Base-by-base conservation (phyloP, 2,888 invertebrate genomes). In the Sipha maydis region DNA sequence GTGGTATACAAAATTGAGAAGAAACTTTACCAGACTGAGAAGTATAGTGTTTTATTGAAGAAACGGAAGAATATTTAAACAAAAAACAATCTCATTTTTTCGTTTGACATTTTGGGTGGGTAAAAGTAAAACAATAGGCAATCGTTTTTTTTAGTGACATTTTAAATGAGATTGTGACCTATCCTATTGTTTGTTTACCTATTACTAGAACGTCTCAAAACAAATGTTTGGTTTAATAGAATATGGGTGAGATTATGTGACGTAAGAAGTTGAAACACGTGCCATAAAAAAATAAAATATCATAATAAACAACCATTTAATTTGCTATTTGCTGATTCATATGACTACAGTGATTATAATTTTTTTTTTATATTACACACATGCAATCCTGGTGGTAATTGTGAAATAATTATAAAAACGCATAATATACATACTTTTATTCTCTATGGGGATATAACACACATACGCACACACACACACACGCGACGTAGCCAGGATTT, bases 131-230 rank as follows among this genome's bases (percentile, higher is more conserved):
- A 86, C 85, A 86, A 86, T 86, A 79, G 79, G 69, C 41, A 85
- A 77, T 85, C 75, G 79, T 86, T 86, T 69, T 85, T 85, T 69
- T 56, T 71, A 19, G n/a, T 19, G 79, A 71, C 69, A 86, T 86
- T 86, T 86, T 78, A 79, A 79, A 78, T 56, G 85, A 78, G 77
- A 71, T 71, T 79, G 71, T 28, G 79, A 86, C 79, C 85, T 86
- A 86, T 86, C 85, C 78, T 79, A 79, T 48, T 77, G 54, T 85
- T 85, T 38, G 56, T 71, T 79, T 71, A 71, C 14, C 28, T 73
- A 54, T 85, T 69, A n/a, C 77, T 56, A n/a, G 9, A n/a, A 78
- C 34, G 34, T 78, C 69, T 78, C 69, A 19, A 76, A 84, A 85
- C 34, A 67, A 48, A 48, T 34, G 31, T 78, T 85, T 34, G 34